Percentiles rank a stretch among this genome's conserved stretches.
phyloP scores from a whole-genome alignment of 2,113 vertebrate species.

The Panthera leo region DNA sequence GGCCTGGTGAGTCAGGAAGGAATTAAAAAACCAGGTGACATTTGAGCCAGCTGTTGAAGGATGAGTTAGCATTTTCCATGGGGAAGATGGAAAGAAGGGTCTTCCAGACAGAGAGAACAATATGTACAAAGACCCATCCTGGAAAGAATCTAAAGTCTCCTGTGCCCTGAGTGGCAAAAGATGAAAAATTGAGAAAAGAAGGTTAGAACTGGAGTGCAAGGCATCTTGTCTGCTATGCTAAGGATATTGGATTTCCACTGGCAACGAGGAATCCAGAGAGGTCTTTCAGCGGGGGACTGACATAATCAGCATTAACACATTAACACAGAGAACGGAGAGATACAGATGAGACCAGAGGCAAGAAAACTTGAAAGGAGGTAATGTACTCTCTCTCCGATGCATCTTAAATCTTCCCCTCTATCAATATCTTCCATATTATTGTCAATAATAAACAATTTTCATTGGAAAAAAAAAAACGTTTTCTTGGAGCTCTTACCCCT shows the following conservation, averaged over 20 bases:
- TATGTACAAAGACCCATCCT: not conserved
- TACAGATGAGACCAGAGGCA: not conserved
- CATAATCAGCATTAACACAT: not conserved
- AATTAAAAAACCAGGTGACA: not conserved
- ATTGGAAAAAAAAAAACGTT: not conserved
- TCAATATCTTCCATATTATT: not conserved
- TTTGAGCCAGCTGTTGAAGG: not conserved
- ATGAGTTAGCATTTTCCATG: conserved; percentile 5
- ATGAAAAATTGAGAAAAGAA: not conserved
- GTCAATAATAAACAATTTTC: not conserved
- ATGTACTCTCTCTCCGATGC: not conserved
- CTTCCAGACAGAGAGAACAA: not conserved
- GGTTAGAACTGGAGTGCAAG: not conserved
- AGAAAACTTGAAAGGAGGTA: not conserved
- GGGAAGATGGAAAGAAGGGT: not conserved
- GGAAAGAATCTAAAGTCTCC: conserved; percentile 19
- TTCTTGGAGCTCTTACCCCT: not conserved
- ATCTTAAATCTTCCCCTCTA: not conserved
- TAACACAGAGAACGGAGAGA: not conserved
- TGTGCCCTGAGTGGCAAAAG: not conserved
- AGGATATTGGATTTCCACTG: not conserved
- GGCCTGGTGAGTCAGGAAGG: not conserved
- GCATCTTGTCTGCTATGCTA: not conserved
- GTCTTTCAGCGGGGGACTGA: not conserved
- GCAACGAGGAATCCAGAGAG: not conserved